Base-by-base conservation (phyloP, 2,888 invertebrate genomes). In the Dioctria rufipes region DNA sequence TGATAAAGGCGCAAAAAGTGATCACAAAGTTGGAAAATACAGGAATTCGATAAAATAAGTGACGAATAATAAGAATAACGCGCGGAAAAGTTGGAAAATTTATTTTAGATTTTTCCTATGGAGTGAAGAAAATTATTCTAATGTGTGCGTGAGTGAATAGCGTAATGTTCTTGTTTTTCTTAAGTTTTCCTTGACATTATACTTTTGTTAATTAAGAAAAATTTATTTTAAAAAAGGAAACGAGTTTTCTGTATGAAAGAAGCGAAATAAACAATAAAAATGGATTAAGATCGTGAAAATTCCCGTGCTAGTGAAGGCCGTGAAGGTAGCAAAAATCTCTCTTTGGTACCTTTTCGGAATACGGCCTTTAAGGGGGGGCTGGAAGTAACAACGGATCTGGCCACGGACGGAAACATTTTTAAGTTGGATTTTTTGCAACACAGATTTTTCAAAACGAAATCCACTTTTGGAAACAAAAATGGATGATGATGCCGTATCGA, bases 401-500 rank as follows among this genome's bases (percentile, higher is more conserved):
- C 13, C 58, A 73, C 25, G 63, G 58, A 54, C 25, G 63, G 58
- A 54, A 73, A 58, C 40, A 73, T 42, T 58, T 49, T 69, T 69
- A 73, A 73, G 73, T 73, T 73, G 73, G 73, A 77, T 40, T 60
- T 75, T 60, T 13, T 75, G 51, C 60, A 60, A n/a, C 60, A 43
- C 37, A 77, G 63, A 77, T 43, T 46, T 49, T 77, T 63, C 77
- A 46, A 66, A 65, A 25, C 65, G 3, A 78, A 78, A 54, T 73
- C 51, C 65, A 54, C 65, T 80, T 80, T 80, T 73, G 79, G 78
- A 67, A 46, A 79, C 80, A 83, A 85, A 85, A 83, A 85, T 85
- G 85, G 85, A 85, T 83, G 85, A 85, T 84, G 84, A 85, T 84
- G 83, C 84, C 84, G 84, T 84, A 81, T 83, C 84, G 83, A 83